These are phyloP conservation scores for Hippocampus abdominalis DNA, from an alignment of 2,113 vertebrate genomes.

Conservation along the genomic window DNA sequence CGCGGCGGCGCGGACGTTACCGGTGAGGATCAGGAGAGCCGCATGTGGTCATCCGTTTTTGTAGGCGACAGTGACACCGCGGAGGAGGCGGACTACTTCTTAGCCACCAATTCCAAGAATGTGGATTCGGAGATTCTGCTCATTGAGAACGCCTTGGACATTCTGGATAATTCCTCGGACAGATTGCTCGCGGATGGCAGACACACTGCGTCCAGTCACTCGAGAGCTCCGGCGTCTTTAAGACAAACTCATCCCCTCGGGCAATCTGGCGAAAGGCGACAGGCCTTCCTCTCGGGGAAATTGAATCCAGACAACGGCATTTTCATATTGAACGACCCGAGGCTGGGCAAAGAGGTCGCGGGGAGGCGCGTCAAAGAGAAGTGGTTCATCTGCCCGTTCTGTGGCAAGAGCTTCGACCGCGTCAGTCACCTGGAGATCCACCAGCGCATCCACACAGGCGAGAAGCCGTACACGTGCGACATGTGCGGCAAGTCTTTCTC, in stretches of 20 bases:
- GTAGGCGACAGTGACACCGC: conserved; percentile 44
- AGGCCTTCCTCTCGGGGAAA: conserved; percentile 6
- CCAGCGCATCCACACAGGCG: conserved; percentile 73
- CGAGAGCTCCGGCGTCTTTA: conserved; percentile 27
- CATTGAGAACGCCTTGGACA: conserved; percentile 61
- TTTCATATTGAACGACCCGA: conserved; percentile 30
- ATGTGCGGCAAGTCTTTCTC: conserved; percentile 68
- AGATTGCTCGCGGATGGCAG: conserved; percentile 20
- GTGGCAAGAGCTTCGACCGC: conserved; percentile 76
- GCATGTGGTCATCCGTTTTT: conserved; percentile 47
- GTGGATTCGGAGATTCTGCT: conserved; percentile 57
- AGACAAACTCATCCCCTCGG: conserved; percentile 27
- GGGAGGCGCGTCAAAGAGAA: conserved; percentile 59
- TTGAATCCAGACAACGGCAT: conserved; percentile 23
- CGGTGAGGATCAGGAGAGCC: conserved; percentile 47
- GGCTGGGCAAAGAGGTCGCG: conserved; percentile 34
- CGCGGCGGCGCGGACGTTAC: background rate
- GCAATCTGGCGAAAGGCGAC: conserved; percentile 20
- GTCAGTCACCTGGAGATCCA: conserved; percentile 75
- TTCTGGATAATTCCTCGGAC: conserved; percentile 43
- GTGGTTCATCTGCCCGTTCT: conserved; percentile 75
- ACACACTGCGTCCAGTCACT: conserved; percentile 33
- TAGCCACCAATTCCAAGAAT: conserved; percentile 42
- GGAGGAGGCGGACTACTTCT: conserved; percentile 51
- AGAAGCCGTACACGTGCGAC: conserved; percentile 69